phyloP scores from a whole-genome alignment of 2,888 invertebrate genomes.

The Crematogaster levior region DNA sequence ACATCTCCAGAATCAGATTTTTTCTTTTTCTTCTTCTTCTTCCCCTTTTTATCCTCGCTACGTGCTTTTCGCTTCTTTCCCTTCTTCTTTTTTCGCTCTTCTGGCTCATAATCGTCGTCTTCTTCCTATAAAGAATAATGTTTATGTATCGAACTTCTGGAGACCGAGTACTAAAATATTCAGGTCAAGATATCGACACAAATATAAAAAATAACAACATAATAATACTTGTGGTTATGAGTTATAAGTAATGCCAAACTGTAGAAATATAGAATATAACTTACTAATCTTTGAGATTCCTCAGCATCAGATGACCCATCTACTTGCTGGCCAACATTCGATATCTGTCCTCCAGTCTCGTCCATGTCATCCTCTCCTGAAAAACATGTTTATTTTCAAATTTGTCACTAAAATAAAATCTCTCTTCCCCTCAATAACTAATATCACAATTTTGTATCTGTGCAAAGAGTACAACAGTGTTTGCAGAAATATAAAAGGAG shows the following conservation, averaged over 20 bases:
- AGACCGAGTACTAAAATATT: not conserved
- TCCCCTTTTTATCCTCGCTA: conserved; percentile 96
- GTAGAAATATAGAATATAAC: conserved; percentile 58
- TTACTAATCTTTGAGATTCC: conserved; percentile 86
- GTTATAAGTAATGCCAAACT: not conserved
- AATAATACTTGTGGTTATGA: not conserved
- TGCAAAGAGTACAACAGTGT: not conserved
- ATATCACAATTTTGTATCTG: not conserved
- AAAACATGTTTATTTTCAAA: conserved; percentile 54
- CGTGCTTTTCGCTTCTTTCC: conserved; percentile 97
- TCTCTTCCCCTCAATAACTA: not conserved
- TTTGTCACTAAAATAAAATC: not conserved
- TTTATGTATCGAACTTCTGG: not conserved
- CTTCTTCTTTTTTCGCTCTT: conserved; percentile 95
- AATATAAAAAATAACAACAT: not conserved
- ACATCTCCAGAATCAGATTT: conserved; percentile 96
- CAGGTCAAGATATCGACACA: not conserved
- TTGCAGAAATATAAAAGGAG: not conserved
- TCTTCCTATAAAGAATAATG: conserved; percentile 87
- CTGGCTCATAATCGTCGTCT: conserved; percentile 95
- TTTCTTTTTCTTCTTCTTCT: conserved; percentile 97
- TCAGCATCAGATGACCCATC: conserved; percentile 93
- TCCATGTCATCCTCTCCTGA: conserved; percentile 90
- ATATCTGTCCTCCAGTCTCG: conserved; percentile 87
- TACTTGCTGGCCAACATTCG: conserved; percentile 86